phyloP scores from a whole-genome alignment of 2,113 vertebrate genomes.

The Larimichthys crocea region DNA sequence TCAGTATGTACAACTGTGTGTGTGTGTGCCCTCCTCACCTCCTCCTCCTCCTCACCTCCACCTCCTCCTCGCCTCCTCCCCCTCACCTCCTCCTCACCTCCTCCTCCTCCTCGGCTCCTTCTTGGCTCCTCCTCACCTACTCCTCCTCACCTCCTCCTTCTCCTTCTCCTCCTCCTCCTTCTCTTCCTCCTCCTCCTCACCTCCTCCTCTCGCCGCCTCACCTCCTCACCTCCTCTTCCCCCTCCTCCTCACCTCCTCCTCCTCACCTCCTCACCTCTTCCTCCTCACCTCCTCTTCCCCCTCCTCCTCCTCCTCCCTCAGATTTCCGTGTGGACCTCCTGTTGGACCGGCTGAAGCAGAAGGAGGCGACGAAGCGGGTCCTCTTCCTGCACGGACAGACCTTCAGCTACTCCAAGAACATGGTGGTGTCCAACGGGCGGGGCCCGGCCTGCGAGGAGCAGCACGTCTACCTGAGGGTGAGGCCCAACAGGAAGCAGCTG shows the following conservation, averaged over 20 bases:
- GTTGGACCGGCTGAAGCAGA: slow-evolving; percentile 96
- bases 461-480: slow-evolving; percentile 90
- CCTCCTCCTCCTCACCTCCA: too few species aligned
- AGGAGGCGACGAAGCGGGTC: slow-evolving; percentile 92
- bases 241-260: too few species aligned
- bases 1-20: slow-evolving; percentile 79
- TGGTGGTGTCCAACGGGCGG: slow-evolving; percentile 85
- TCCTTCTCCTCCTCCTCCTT: too few species aligned
- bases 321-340: slow-evolving; percentile 93
- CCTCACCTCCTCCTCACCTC: too few species aligned
- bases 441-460: slow-evolving; percentile 90
- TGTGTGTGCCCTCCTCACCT: neutral
- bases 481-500: slow-evolving; percentile 14
- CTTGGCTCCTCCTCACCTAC: too few species aligned
- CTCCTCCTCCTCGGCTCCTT: too few species aligned
- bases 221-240: too few species aligned
- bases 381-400: slow-evolving; percentile 89
- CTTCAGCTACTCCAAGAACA: slow-evolving; percentile 90
- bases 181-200: too few species aligned
- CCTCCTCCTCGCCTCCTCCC: too few species aligned
- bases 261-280: too few species aligned
- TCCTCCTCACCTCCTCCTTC: neutral
- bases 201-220: too few species aligned
- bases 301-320: slow-evolving; percentile 52
- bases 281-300: neutral